A percentile compares a stretch with the other conserved stretches of the same genome.
These are phyloP conservation scores for Benthosema pterotum DNA, from an alignment of 2,797 vertebrate genomes.

Conservation along the genomic window DNA sequence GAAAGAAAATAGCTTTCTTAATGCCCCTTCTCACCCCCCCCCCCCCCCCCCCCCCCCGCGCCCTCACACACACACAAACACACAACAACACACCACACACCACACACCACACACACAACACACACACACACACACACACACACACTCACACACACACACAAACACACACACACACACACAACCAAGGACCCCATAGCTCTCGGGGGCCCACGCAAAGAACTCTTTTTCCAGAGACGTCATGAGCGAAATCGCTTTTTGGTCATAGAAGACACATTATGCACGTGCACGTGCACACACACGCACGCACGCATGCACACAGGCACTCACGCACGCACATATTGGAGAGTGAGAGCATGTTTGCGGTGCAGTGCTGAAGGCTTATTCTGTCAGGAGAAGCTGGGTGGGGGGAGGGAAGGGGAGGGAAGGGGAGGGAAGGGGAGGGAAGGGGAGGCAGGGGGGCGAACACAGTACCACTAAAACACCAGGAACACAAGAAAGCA, in stretches of 20 bases:
- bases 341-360: slow-evolving; percentile 42
- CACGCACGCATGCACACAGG: slow-evolving; percentile 10
- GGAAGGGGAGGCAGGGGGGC: slow-evolving; percentile 57
- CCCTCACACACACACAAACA: too few species aligned
- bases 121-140: too few species aligned
- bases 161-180: too few species aligned
- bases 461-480: slow-evolving; percentile 60
- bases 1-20: too few species aligned
- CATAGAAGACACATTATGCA: not conserved
- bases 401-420: slow-evolving; percentile 62
- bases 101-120: too few species aligned
- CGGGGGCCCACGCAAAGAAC: too few species aligned
- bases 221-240: too few species aligned
- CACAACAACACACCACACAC: too few species aligned
- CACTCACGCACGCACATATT: slow-evolving; percentile 26
- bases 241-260: too few species aligned
- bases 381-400: slow-evolving; percentile 58
- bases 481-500: slow-evolving; percentile 70
- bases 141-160: too few species aligned
- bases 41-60: too few species aligned
- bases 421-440: slow-evolving; percentile 57
- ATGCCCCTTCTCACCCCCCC: too few species aligned
- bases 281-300: not conserved
- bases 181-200: not conserved
- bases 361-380: slow-evolving; percentile 61